Evolutionary conservation across 2,888 invertebrate species (phyloP), one percentile per base, ranked within the genome.

Genomic region (Pristionchus maxplancki): DNA sequence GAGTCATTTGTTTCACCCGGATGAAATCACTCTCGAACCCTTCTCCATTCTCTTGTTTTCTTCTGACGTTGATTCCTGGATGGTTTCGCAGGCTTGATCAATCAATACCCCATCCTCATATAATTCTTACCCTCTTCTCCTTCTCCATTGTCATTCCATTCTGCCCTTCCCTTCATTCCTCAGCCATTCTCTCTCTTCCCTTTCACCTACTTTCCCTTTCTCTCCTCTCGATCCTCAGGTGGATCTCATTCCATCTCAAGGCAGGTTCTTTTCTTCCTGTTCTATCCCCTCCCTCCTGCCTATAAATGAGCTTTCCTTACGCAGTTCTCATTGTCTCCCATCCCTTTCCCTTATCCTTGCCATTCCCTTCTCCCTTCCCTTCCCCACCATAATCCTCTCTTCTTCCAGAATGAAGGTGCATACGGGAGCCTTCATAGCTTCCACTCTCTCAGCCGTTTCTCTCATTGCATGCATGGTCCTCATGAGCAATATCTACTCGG

Each of bases 381-480:
- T 58, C 67, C 81, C 40, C 31, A 40, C 81, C 44, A 50, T 37
- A 50, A 53, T 50, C 31, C 48, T 4, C n/a, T 8, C 2, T 82
- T 58, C 37, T 40, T 85, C 40, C 64, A 71, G 62, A 87, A 94
- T 94, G 94, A 93, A 94, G 89, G 93, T 94, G 24, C 91, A 92
- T 89, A 91, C 94, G 58, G 93, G 93, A 88, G 93, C 93, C 31
- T 93, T 92, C 89, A 90, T 94, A 89, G 94, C 94, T 50, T 93
- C 94, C 37, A 89, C 93, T 82, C 87, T 93, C 88, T 93, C 93
- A 58, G 94, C 93, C 48, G 88, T 93, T 78, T 92, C 94, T 5
- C 89, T 94, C 87, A 88, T 93, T 86, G 91, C 90, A 20, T 94
- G 93, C 88, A 91, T 94, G 40, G 81, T 93, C 84, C 91, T 92